Base-by-base conservation (phyloP, 2,797 vertebrate species). In the Pseudochirops cupreus region DNA sequence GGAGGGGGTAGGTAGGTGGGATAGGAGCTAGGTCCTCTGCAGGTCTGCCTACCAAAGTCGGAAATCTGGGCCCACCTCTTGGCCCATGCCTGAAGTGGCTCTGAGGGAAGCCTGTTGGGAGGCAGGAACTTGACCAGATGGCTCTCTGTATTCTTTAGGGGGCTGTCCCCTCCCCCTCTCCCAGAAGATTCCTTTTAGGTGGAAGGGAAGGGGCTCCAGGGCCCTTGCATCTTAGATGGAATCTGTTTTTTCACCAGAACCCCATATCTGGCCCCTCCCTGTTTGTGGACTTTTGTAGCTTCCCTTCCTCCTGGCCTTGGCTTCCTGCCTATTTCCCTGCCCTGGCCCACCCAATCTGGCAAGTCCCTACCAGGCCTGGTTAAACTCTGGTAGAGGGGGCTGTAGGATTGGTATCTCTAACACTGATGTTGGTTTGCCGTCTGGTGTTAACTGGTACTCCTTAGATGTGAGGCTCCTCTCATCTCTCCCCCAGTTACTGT, bases 341-440 rank as follows among this genome's bases (percentile, higher is more conserved):
- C 97, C 98, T 98, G 98, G 98, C 98, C 98, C 90, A 55, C 90
- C 90, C 90, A 55, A 33, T 91, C 90, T 55, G 90, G 90, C 52
- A 53, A 14, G 90, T n/a, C 93, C 95, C 4, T 94, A 98, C 97
- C 98, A 52, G 97, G 93, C 46, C 96, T 98, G 98, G 98, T 97
- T 26, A 82, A 39, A 87, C 74, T 87, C 74, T 50, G 39, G 21
- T 24, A 24, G 74, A 87, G 74, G 74, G 74, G 67, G 67, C n/a
- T 74, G n/a, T 87, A 50, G 39, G 39, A 24, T 82, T 82, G 74
- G 39, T 87, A 12, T 26, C 39, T 87, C 21, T 26, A 26, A 26
- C 9, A 4, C 39, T 26, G 74, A 50, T 50, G 67, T 46, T 24
- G 21, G 74, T 87, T 50, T 46, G 74, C 39, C 74, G 12, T 46